Base-by-base conservation (phyloP, 2,113 vertebrate genomes). In the Myrmecophaga tridactyla region DNA sequence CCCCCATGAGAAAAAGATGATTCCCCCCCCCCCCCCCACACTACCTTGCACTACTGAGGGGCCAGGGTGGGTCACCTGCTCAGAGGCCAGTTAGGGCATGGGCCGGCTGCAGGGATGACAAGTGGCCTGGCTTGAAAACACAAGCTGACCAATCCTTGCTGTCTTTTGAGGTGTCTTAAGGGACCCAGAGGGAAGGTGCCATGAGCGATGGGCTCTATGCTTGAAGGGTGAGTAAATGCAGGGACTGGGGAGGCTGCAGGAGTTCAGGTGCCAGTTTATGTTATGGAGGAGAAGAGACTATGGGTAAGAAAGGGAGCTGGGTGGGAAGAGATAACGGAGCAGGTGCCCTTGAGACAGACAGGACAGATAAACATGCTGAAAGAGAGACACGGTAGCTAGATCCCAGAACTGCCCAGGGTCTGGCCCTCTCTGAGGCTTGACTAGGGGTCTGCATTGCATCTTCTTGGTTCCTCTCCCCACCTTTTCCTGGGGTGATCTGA, bases 391-490 rank as follows among this genome's bases (percentile, higher is more conserved):
- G 20, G 39, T 8, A 65, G 48, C 27, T 34, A 39, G 10, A 56
- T 63, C 90, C 56, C 86, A 56, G 53, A 73, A 34, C 17, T 63
- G 53, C 15, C 43, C 21, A 0, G 4, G 3, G 63, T 31, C 73
- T 53, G 43, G 17, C 43, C 56, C 23, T 53, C 60, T 29, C 51
- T 15, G 18, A 46, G 56, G 27, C 73, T 31, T 48, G 20, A 48
- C 34, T 34, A 43, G 51, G 34, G 65, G 25, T 23, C 72, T 34
- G 43, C 77, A 60, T 34, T 25, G 31, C 1, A 21, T 43, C 36
- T 63, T 67, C 25, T 0, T 10, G 18, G 53, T 11, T 7, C 34
- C 13, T 1, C 8, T 13, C 0, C 4, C 14, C 46, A 2, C 20
- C 48, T 56, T 60, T 86, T 65, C 56, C 75, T 80, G 11, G 21